Base-by-base conservation (phyloP, 92 coral and sea anemone species). In the Epizoanthus ramosus region DNA sequence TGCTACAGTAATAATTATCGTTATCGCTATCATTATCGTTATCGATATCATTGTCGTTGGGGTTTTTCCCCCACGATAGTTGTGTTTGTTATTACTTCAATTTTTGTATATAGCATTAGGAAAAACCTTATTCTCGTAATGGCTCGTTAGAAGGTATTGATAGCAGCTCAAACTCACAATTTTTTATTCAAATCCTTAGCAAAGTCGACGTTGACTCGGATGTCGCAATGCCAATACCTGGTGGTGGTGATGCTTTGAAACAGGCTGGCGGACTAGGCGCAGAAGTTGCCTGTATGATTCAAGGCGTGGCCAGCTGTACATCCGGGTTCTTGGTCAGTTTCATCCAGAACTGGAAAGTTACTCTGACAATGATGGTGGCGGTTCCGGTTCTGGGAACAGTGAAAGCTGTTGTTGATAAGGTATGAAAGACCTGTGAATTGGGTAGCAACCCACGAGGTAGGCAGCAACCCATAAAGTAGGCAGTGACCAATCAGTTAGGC, bases 341-440 rank as follows among this genome's bases (percentile, higher is more conserved):
- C 52, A 88, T 93, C 35, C 95, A 93, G 87, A 93, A 90, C 87
- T 95, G 98, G 98, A 94, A 95, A 84, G 92, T 95, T 54, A 93
- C 98, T 41, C 60, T 93, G 21, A 83, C 92, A 73, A 93, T 95
- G 98, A 80, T 95, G 80, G 80, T 82, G 37, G 94, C 98, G 2
- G 98, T 86, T 24, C 98, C 98, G 1, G 88, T 93, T 8, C 83
- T 95, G 72, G 98, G 90, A 19, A 66, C 84, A 12, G 95, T 95
- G 25, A 92, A 84, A 77, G 92, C 89, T 25, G 76, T 92, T 28
- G 95, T 89, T 52, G 75, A 81, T 70, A 93, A 95, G 96, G 98
- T 95, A 53, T 19, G 83, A 5, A 3, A 53, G 2, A 24, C 8
- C 37, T 21, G 15, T 3, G 7, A 33, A n/a, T n/a, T n/a, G 22